Conservation (phyloP, 2,888 invertebrate species). For the Pollenia labialis region DNA sequence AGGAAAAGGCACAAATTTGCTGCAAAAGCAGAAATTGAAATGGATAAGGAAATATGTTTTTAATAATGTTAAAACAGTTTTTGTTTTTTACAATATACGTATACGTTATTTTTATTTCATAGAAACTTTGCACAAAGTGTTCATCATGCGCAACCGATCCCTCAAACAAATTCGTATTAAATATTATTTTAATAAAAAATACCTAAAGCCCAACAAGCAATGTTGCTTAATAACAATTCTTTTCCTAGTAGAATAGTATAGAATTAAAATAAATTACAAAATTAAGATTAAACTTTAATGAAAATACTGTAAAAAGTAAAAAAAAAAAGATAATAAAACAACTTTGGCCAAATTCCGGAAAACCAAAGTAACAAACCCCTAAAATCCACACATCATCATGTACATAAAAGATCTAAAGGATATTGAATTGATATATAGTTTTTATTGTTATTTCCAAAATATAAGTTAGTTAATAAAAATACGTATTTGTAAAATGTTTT, state of each 20-base stretch:
- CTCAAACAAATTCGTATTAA: neutral
- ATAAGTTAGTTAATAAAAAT: neutral
- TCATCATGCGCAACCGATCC: neutral
- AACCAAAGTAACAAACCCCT: neutral
- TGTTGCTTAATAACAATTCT: conserved; percentile 15
- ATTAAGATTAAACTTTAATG: too few relatives aligned
- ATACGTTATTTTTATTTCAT: too few relatives aligned
- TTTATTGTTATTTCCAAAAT: neutral
- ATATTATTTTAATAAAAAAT: too few relatives aligned
- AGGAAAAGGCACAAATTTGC: too few relatives aligned
- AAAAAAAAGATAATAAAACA: neutral
- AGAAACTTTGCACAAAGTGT: too few relatives aligned
- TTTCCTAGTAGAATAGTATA: conserved; percentile 6
- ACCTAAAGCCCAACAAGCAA: neutral
- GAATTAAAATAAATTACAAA: neutral
- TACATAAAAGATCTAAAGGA: conserved; percentile 31
- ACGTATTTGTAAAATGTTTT: conserved; percentile 46
- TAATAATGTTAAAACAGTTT: too few relatives aligned
- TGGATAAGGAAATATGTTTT: too few relatives aligned
- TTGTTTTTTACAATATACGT: too few relatives aligned
- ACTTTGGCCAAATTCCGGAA: neutral
- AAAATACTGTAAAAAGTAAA: neutral
- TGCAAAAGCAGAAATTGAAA: too few relatives aligned
- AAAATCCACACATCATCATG: conserved; percentile 42
- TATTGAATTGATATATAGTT: conserved; percentile 30